These are phyloP conservation scores for Caradrina kadenii DNA, from an alignment of 2,888 invertebrate genomes.

Conservation along the genomic window DNA sequence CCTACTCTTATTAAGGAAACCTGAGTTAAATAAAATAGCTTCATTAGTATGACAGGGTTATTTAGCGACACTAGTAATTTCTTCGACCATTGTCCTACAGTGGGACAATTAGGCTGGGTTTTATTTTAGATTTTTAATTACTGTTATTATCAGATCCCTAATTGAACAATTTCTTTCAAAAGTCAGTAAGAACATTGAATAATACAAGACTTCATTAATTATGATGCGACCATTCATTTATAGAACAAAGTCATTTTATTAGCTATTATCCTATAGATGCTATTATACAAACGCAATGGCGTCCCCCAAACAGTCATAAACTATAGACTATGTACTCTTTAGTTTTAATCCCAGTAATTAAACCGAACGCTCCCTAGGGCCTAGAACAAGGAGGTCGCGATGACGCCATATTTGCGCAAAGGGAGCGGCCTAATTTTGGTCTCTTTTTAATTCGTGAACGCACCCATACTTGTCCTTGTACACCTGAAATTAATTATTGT, in stretches of 20 bases:
- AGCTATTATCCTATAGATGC: neutral
- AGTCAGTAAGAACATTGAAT: neutral
- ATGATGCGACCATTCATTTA: neutral
- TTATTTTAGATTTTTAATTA: too few species aligned
- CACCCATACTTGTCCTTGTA: slow-evolving; percentile 29
- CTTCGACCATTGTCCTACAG: too few species aligned
- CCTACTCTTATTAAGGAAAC: neutral
- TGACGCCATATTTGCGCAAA: slow-evolving; percentile 67
- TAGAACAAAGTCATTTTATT: slow-evolving; percentile 1
- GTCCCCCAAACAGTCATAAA: slow-evolving; percentile 36
- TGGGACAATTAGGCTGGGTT: too few species aligned
- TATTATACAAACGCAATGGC: slow-evolving; percentile 1
- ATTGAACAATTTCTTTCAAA: too few species aligned
- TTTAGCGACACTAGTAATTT: neutral
- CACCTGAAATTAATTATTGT: slow-evolving; percentile 6
- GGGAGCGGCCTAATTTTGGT: slow-evolving; percentile 68
- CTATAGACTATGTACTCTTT: slow-evolving; percentile 5
- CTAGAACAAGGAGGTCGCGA: slow-evolving; percentile 52
- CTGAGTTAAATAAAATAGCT: too few species aligned
- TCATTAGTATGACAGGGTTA: neutral
- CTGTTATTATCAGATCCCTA: too few species aligned
- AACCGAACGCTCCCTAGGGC: slow-evolving; percentile 42
- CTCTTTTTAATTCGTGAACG: slow-evolving; percentile 38
- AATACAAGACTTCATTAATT: neutral
- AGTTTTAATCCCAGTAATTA: slow-evolving; percentile 46